These are phyloP conservation scores for Hydriomena furcata DNA, from an alignment of 2,888 invertebrate genomes.

Conservation along the genomic window DNA sequence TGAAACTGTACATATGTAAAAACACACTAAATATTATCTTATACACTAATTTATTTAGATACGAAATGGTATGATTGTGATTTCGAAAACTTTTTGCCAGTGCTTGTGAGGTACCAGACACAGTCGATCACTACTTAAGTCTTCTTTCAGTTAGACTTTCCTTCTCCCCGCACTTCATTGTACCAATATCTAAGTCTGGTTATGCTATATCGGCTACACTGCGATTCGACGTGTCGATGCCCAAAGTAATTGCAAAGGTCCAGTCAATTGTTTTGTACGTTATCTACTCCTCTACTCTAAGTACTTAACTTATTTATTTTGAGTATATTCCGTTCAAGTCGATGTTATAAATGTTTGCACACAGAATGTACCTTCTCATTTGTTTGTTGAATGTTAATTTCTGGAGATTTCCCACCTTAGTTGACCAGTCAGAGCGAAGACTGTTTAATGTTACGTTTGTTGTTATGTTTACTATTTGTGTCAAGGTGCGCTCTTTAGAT, in stretches of 20 bases:
- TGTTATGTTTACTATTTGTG: slow-evolving; percentile 69
- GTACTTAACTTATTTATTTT: slow-evolving; percentile 29
- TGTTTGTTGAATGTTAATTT: slow-evolving; percentile 41
- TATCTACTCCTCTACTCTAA: slow-evolving; percentile 30
- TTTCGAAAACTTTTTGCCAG: slow-evolving; percentile 61
- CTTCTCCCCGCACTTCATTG: slow-evolving; percentile 1
- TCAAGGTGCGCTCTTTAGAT: slow-evolving; percentile 56
- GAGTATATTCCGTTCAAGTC: neutral
- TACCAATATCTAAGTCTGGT: neutral
- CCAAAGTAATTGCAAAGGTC: slow-evolving; percentile 49
- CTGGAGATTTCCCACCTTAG: slow-evolving; percentile 75
- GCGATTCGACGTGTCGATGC: slow-evolving; percentile 40
- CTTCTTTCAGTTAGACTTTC: slow-evolving; percentile 11
- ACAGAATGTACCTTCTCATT: slow-evolving; percentile 29
- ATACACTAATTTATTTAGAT: slow-evolving; percentile 80
- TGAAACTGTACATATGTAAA: slow-evolving; percentile 80
- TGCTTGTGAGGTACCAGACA: slow-evolving; percentile 58
- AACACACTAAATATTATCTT: slow-evolving; percentile 75
- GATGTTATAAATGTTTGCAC: slow-evolving; percentile 10
- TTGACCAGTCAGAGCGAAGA: slow-evolving; percentile 78
- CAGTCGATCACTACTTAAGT: slow-evolving; percentile 37
- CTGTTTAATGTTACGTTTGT: slow-evolving; percentile 77
- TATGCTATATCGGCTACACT: too few relatives aligned
- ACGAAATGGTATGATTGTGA: slow-evolving; percentile 68
- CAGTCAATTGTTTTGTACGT: slow-evolving; percentile 58